Percentiles rank a stretch among this genome's conserved stretches.
These are phyloP conservation scores for Hemiscyllium ocellatum DNA, from an alignment of 2,113 vertebrate species.

Conservation along the genomic window DNA sequence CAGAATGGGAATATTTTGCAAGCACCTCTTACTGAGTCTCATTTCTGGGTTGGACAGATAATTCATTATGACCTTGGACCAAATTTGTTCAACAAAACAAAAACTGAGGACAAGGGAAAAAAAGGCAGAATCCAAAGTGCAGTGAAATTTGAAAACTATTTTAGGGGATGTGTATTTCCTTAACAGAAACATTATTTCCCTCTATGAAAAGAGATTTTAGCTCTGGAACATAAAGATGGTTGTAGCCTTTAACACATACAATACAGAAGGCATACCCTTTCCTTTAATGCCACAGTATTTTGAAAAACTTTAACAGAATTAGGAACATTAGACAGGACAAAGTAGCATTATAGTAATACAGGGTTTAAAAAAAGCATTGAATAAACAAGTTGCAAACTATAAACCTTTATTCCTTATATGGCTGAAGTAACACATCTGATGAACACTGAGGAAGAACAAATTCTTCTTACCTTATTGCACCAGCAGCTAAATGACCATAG, in stretches of 20 bases:
- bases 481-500: conserved; percentile 91
- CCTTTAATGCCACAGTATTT: not conserved
- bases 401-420: not conserved
- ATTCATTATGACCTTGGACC: not conserved
- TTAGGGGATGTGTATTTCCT: not conserved
- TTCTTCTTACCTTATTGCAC: conserved; percentile 82
- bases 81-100: not conserved
- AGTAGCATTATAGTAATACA: not conserved
- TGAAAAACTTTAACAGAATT: not conserved
- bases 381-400: not conserved
- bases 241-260: not conserved
- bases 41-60: not conserved
- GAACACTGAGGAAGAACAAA: not conserved
- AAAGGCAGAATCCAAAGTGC: not conserved
- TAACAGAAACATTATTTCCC: not conserved
- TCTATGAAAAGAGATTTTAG: not conserved
- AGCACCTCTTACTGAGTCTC: not conserved
- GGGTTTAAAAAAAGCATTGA: not conserved
- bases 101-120: not conserved
- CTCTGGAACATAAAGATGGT: not conserved
- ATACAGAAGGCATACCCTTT: not conserved
- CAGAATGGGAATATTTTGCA: not conserved
- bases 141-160: not conserved
- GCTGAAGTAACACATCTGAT: not conserved
- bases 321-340: not conserved